Base-by-base conservation (phyloP, 2,888 invertebrate species). In the Silvanus unidentatus region DNA sequence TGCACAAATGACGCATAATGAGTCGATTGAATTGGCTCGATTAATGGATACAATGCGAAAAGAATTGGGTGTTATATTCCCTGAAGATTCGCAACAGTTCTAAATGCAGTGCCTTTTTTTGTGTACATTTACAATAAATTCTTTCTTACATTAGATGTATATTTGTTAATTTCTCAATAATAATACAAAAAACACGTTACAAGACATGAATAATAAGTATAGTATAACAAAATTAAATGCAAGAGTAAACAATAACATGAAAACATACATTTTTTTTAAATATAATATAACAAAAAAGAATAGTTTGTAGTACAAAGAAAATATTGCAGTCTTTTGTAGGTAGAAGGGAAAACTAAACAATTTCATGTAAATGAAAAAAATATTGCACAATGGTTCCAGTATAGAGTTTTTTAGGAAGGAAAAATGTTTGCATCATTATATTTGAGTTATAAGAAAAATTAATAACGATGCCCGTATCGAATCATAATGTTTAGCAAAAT, bases 11-110 rank as follows among this genome's bases (percentile, higher is more conserved):
- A 74, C 76, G 40, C 80, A 85, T 53, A 78, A 79, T 39, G 84
- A 88, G 52, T 84, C 82, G 36, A 68, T 88, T 42, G 70, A 82
- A 10, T 70, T 90, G 49, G 83, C 88, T 0, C 78, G 81, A 59
- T 72, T 88, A 46, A 79, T 84, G 65, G 89, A 90, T 63, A 78
- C 81, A 35, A 77, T 90, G 63, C 74, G 88, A 45, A 77, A 77
- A 43, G 52, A 40, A 44, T 42, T 63, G 13, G 61, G 62, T 3
- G 58, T 63, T 27, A 43, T 45, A 35, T 63, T 57, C 44, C 55
- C 54, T 6, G 62, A 60, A 45, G 61, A 62, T 48, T 44, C 44
- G 11, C 48, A 54, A 36, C 48, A 56, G 29, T 52, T 55, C 47
- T 52, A 44, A 50, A 39, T 5, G 10, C n/a, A 32, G 10, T 22